These are phyloP conservation scores for Drosophila meridiana DNA, from an alignment of 2,888 invertebrate genomes.

Conservation along the genomic window DNA sequence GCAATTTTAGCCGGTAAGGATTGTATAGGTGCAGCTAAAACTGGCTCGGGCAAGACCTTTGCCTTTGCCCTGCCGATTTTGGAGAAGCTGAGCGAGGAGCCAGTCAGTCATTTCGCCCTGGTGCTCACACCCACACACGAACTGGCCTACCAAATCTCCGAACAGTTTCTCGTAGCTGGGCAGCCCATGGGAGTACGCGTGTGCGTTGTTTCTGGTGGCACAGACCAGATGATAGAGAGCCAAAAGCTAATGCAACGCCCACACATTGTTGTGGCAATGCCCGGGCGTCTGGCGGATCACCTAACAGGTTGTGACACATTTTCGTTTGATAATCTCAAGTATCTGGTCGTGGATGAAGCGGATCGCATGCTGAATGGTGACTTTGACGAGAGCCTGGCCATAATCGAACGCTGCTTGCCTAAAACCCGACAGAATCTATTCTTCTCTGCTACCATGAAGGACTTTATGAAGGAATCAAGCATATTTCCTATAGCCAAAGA, in stretches of 20 bases:
- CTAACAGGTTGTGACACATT: slow-evolving; percentile 94
- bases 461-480: slow-evolving; percentile 90
- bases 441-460: slow-evolving; percentile 98
- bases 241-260: slow-evolving; percentile 93
- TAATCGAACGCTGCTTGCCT: slow-evolving; percentile 92
- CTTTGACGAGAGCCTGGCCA: slow-evolving; percentile 92
- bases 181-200: slow-evolving; percentile 93
- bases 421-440: slow-evolving; percentile 93
- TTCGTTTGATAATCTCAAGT: slow-evolving; percentile 91
- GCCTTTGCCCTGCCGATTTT: slow-evolving; percentile 98
- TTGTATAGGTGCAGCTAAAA: slow-evolving; percentile 98
- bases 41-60: slow-evolving; percentile 99
- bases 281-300: slow-evolving; percentile 97
- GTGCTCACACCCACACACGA: slow-evolving; percentile 98
- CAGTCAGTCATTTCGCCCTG: slow-evolving; percentile 97
- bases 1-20: slow-evolving; percentile 92
- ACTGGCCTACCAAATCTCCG: slow-evolving; percentile 96
- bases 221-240: slow-evolving; percentile 96
- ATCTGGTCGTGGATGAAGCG: slow-evolving; percentile 98
- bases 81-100: slow-evolving; percentile 96
- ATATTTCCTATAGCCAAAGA: slow-evolving; percentile 87
- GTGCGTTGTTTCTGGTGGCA: slow-evolving; percentile 96
- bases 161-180: slow-evolving; percentile 97
- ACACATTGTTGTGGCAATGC: slow-evolving; percentile 98
- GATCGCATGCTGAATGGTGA: slow-evolving; percentile 91